A percentile compares a stretch with the other conserved stretches of the same genome.
Evolutionary conservation across 2,888 invertebrate genomes (phyloP).

Genomic region (Chymomyza caudatula): DNA sequence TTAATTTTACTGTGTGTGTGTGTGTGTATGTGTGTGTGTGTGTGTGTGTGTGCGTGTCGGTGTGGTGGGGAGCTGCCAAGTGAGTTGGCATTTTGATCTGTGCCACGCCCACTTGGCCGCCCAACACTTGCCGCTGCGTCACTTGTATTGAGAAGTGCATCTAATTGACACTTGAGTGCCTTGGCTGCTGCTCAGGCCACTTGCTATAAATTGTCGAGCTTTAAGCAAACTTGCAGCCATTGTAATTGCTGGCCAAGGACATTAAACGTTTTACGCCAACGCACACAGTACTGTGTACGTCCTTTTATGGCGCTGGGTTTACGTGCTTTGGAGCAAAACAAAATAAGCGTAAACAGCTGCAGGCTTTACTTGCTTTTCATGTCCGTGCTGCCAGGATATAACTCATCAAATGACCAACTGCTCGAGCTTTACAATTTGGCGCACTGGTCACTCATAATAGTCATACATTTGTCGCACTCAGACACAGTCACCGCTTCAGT

Average conservation of each 20-base stretch:
- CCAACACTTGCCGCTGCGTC: constrained; percentile 14
- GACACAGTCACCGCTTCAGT: neutral
- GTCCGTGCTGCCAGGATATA: constrained; percentile 32
- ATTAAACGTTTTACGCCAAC: constrained; percentile 34
- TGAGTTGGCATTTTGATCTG: constrained; percentile 27
- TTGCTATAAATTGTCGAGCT: constrained; percentile 11
- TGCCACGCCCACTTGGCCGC: neutral
- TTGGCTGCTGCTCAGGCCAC: constrained; percentile 17
- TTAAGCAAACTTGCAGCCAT: constrained; percentile 15
- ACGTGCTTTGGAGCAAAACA: constrained; percentile 53
- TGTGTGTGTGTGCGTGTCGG: neutral
- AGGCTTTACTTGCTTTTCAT: constrained; percentile 19
- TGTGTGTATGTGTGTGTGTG: neutral
- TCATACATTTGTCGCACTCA: neutral
- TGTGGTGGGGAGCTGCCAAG: constrained; percentile 1
- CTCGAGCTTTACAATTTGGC: neutral
- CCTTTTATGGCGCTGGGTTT: constrained; percentile 62
- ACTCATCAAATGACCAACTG: constrained; percentile 54
- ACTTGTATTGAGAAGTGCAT: constrained; percentile 53
- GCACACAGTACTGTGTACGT: neutral
- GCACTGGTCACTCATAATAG: neutral
- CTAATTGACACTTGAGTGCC: constrained; percentile 65
- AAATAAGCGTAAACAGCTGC: constrained; percentile 62
- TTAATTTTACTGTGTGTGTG: neutral
- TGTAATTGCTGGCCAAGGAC: constrained; percentile 36